Percentiles rank a stretch among this genome's conserved stretches.
Conservation (phyloP, 2,113 vertebrate genomes). For the Chloroceryle aenea region DNA sequence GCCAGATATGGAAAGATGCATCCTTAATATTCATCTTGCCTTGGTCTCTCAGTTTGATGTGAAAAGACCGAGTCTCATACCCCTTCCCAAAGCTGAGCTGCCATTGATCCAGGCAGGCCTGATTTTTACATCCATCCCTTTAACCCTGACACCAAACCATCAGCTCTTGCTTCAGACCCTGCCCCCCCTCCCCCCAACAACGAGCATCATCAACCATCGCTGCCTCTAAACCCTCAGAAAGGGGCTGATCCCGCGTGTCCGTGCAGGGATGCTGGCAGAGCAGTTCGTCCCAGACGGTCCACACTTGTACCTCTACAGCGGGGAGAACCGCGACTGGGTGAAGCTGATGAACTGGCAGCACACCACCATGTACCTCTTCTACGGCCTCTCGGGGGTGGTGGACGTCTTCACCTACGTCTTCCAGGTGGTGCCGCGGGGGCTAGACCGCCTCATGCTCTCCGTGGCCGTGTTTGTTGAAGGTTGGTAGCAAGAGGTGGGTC, state of each 20-base stretch:
- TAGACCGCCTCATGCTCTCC: slow-evolving; percentile 84
- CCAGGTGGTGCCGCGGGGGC: slow-evolving; percentile 72
- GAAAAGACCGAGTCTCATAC: neutral
- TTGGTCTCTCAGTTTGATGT: neutral
- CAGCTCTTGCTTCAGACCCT: neutral
- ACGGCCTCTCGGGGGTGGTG: slow-evolving; percentile 80
- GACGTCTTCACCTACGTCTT: slow-evolving; percentile 74
- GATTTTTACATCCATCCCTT: neutral
- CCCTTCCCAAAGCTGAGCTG: neutral
- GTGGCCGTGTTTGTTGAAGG: slow-evolving; percentile 90
- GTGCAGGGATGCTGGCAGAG: slow-evolving; percentile 90
- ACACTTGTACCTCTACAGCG: slow-evolving; percentile 82
- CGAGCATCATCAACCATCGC: fast-evolving
- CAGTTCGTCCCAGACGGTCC: slow-evolving; percentile 95
- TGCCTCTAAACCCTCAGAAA: no score
- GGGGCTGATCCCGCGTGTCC: neutral
- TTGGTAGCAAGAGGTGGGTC: slow-evolving; percentile 1
- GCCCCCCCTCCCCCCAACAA: neutral
- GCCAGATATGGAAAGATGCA: neutral
- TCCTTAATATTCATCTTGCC: neutral
- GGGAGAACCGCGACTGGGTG: slow-evolving; percentile 76
- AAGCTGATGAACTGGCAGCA: slow-evolving; percentile 99
- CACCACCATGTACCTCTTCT: slow-evolving; percentile 97
- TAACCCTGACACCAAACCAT: neutral
- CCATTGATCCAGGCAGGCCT: neutral